Evolutionary conservation across 1,140 invertebrate species (phyloP).

Genomic region (Metopolophium dirhodum): DNA sequence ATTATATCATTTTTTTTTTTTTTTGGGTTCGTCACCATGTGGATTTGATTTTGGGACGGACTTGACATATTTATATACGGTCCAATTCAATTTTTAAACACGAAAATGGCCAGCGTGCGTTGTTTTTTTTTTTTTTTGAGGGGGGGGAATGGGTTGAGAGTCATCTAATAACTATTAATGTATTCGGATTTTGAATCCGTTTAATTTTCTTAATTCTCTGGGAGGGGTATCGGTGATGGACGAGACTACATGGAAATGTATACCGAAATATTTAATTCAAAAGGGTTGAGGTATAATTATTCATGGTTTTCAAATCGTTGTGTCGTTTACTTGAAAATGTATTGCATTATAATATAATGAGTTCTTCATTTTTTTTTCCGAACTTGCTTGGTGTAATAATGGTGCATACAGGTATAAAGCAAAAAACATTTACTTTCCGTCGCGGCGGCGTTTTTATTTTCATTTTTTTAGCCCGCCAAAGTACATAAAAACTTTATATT

Average conservation of each 20-base stretch:
- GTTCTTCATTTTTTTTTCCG: not conserved
- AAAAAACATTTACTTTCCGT: not conserved
- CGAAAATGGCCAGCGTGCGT: not conserved
- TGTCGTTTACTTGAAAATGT: not conserved
- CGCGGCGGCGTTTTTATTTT: not conserved
- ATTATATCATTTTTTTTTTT: not conserved
- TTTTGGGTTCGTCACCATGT: not conserved
- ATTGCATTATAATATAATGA: not conserved
- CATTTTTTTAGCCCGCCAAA: not conserved
- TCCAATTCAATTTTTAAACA: not conserved
- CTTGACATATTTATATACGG: not conserved
- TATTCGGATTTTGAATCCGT: not conserved
- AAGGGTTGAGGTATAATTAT: not conserved
- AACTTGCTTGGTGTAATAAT: not conserved
- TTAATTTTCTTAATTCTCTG: not conserved
- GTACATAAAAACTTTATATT: conserved; percentile 42
- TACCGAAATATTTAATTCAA: not conserved
- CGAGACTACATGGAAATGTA: not conserved
- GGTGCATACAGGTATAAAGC: not conserved
- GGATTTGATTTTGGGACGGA: not conserved
- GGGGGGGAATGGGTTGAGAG: no score
- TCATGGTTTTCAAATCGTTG: not conserved
- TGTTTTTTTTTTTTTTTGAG: no score
- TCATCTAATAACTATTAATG: no score
- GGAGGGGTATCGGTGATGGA: not conserved